phyloP scores from a whole-genome alignment of 2,888 invertebrate species.

The Harmothoe impar region DNA sequence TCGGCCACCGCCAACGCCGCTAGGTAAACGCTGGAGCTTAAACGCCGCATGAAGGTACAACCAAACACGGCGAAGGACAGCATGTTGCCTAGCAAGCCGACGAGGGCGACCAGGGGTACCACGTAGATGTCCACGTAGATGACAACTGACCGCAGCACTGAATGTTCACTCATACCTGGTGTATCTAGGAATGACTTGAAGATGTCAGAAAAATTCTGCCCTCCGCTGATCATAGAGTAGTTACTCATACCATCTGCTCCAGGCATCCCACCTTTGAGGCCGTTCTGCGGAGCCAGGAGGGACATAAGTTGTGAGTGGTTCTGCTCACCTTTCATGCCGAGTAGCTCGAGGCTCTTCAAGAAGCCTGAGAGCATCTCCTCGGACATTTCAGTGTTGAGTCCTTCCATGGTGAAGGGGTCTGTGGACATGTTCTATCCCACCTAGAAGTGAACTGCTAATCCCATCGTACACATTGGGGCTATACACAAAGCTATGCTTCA shows the following conservation, averaged over 20 bases:
- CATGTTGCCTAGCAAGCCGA: slow-evolving; percentile 91
- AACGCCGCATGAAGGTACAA: slow-evolving; percentile 88
- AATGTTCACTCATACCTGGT: neutral
- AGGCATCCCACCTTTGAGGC: neutral
- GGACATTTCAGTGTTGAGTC: neutral
- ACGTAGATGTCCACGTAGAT: slow-evolving; percentile 85
- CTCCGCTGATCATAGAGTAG: neutral
- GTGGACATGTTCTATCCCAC: too few relatives aligned
- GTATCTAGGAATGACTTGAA: neutral
- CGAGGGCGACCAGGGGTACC: slow-evolving; percentile 88
- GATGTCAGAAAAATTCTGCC: neutral
- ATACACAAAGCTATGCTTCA: too few relatives aligned
- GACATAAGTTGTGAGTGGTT: neutral
- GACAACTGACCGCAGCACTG: slow-evolving; percentile 36
- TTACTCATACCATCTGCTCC: neutral
- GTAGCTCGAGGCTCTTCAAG: neutral
- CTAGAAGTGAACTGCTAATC: too few relatives aligned
- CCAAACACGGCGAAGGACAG: slow-evolving; percentile 87
- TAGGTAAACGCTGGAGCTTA: slow-evolving; percentile 86
- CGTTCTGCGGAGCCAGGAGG: neutral
- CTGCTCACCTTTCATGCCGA: neutral
- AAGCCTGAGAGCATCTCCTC: slow-evolving; percentile 20
- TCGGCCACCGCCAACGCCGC: slow-evolving; percentile 67
- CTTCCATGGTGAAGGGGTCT: neutral
- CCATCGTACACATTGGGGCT: too few relatives aligned